Conservation (phyloP, 2,113 vertebrate genomes). For the Cathartes aura region DNA sequence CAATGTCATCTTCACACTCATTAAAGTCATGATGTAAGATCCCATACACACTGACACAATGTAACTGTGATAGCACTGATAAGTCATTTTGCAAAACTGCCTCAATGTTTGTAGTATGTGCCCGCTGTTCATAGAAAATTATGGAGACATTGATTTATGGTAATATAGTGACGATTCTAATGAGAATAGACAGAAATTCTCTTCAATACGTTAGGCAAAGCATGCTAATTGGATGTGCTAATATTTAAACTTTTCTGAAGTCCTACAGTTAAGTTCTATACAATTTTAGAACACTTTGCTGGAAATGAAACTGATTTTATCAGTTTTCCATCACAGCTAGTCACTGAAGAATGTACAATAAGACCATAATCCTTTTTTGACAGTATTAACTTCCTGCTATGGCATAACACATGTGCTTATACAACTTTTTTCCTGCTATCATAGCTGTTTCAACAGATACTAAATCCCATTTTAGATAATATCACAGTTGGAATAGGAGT, state of each 20-base stretch:
- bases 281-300: neutral
- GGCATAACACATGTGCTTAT: neutral
- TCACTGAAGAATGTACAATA: neutral
- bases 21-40: neutral
- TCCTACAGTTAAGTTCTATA: neutral
- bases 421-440: neutral
- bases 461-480: neutral
- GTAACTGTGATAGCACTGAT: neutral
- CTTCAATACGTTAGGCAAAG: neutral
- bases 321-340: neutral
- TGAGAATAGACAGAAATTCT: neutral
- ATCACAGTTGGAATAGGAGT: neutral
- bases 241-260: neutral
- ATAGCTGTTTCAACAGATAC: neutral
- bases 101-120: neutral
- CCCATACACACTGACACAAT: neutral
- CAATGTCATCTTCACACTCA: neutral
- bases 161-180: neutral
- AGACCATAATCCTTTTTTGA: neutral
- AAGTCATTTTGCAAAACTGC: neutral
- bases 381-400: neutral
- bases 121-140: neutral
- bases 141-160: neutral
- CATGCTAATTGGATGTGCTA: neutral
- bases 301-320: neutral